phyloP scores from a whole-genome alignment of 64 coral and sea anemone species.

The Pocillopora verrucosa region DNA sequence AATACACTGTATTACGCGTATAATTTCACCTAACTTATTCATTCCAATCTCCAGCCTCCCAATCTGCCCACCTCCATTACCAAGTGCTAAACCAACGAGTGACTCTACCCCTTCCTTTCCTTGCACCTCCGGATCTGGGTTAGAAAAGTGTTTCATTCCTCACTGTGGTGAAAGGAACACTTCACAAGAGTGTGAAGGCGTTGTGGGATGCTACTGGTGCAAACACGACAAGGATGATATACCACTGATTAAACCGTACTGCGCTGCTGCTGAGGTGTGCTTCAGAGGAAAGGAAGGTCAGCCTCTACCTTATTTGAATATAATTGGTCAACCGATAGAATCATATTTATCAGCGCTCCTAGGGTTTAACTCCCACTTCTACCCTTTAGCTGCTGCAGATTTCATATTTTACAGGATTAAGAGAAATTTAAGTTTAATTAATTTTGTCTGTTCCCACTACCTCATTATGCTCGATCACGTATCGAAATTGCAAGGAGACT shows the following conservation, averaged over 20 bases:
- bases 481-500: too few species aligned
- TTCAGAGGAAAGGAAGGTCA: slow-evolving; percentile 41
- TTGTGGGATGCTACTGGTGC: slow-evolving; percentile 33
- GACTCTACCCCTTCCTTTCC: background rate
- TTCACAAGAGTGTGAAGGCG: slow-evolving; percentile 1
- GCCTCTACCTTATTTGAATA: background rate
- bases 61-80: slow-evolving; percentile 9
- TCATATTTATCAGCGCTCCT: too few species aligned
- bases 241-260: slow-evolving; percentile 2
- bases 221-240: slow-evolving; percentile 10
- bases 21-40: too few species aligned
- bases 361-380: too few species aligned
- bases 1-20: too few species aligned
- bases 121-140: background rate
- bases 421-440: too few species aligned
- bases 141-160: slow-evolving; percentile 37
- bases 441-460: too few species aligned
- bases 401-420: too few species aligned
- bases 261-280: background rate
- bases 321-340: background rate
- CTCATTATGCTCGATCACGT: too few species aligned
- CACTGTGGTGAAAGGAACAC: slow-evolving; percentile 5
- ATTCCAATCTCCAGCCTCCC: slow-evolving; percentile 1
- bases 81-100: background rate
- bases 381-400: too few species aligned